phyloP scores from a whole-genome alignment of 2,797 vertebrate species.

The Nannoperca obscura region DNA sequence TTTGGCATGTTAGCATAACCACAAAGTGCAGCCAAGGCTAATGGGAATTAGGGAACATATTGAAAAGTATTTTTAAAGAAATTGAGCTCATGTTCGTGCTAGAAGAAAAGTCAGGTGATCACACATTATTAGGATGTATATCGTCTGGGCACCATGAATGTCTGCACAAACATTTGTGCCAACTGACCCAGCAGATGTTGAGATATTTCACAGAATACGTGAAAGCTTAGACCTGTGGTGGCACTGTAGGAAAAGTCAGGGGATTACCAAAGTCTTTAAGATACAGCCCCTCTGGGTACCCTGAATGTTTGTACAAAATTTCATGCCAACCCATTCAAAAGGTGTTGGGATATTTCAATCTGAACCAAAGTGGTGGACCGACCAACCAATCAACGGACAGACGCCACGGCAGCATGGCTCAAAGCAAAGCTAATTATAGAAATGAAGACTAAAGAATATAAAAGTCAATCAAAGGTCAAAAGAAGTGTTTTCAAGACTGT shows the following conservation, averaged over 20 bases:
- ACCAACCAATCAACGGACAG: neutral
- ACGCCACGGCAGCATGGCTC: neutral
- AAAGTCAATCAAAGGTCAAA: neutral
- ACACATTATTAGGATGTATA: neutral
- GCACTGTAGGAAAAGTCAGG: neutral
- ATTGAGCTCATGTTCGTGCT: neutral
- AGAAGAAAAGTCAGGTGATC: neutral
- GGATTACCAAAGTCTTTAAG: too few relatives aligned
- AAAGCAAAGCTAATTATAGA: neutral
- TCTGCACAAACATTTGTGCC: neutral
- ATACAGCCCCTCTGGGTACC: neutral
- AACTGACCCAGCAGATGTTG: neutral
- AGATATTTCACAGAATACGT: neutral
- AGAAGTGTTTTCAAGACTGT: neutral
- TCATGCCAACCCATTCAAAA: neutral
- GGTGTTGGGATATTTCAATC: neutral
- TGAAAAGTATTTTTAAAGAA: too few relatives aligned
- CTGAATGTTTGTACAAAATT: neutral
- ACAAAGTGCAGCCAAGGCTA: neutral
- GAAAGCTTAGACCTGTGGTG: neutral
- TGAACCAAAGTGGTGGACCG: neutral
- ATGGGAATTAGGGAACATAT: neutral
- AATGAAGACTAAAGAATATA: neutral
- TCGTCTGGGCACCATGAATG: neutral
- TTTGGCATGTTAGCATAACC: neutral